phyloP scores from a whole-genome alignment of 2,113 vertebrate genomes.

The western clawed frog (Xenopus tropicalis) region UCB_Xtro_10.0 CM004449.2:102413001-102413500 shows the following conservation, averaged over 20 bases:
- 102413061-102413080: slow-evolving; percentile 55
- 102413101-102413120: slow-evolving; percentile 73
- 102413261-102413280: slow-evolving; percentile 99
- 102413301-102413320: slow-evolving; percentile 97
- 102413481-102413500: too few relatives aligned
- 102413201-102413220: slow-evolving; percentile 88
- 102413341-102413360: slow-evolving; percentile 89
- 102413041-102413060: slow-evolving; percentile 49
- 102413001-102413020: slow-evolving; percentile 52
- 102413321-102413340: slow-evolving; percentile 99
- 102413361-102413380: slow-evolving; percentile 98
- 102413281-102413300: slow-evolving; percentile 99
- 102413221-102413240: slow-evolving; percentile 96
- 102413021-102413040: slow-evolving; percentile 50
- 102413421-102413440: slow-evolving; percentile 92
- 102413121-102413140: slow-evolving; percentile 78
- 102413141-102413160: slow-evolving; percentile 92
- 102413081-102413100: slow-evolving; percentile 51
- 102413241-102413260: slow-evolving; percentile 99
- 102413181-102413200: slow-evolving; percentile 98
- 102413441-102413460: slow-evolving; percentile 97
- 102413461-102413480: slow-evolving; percentile 49
- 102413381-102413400: slow-evolving; percentile 89
- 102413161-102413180: slow-evolving; percentile 88
- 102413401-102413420: slow-evolving; percentile 84